Conservation (phyloP, 2,797 vertebrate species). For the Labroides dimidiatus region DNA sequence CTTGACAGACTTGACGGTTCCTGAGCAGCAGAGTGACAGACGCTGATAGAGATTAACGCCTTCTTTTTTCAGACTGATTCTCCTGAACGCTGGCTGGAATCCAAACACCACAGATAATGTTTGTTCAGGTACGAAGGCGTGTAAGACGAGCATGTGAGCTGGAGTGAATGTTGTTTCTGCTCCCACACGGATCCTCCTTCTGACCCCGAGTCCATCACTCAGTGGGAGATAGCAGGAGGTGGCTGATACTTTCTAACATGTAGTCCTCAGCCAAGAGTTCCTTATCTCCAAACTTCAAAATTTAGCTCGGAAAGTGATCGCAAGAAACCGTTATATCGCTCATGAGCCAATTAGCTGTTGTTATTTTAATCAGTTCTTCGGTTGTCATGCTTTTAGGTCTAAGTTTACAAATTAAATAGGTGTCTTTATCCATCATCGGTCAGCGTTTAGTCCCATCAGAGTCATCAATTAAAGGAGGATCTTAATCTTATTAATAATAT, state of each 20-base stretch:
- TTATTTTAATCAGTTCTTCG: too few relatives aligned
- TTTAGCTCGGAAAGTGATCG: background rate
- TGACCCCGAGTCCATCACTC: conserved; percentile 9
- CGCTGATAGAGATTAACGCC: conserved; percentile 34
- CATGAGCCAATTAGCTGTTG: too few relatives aligned
- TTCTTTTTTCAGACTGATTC: conserved; percentile 39
- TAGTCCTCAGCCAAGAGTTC: background rate
- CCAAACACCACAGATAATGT: conserved; percentile 70
- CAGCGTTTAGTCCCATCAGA: too few relatives aligned
- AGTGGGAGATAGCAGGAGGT: conserved; percentile 15
- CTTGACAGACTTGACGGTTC: conserved; percentile 15
- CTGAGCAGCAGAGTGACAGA: conserved; percentile 6
- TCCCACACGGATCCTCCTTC: conserved; percentile 3
- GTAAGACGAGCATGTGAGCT: conserved; percentile 54
- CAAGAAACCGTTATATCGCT: too few relatives aligned
- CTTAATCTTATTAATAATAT: too few relatives aligned
- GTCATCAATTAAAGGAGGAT: too few relatives aligned
- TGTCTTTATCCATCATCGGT: too few relatives aligned
- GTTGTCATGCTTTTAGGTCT: too few relatives aligned
- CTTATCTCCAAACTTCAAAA: background rate
- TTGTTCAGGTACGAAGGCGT: conserved; percentile 70
- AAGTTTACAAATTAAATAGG: too few relatives aligned
- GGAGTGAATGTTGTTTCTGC: conserved; percentile 53
- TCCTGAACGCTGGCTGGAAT: conserved; percentile 44
- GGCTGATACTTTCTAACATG: conserved; percentile 4